Evolutionary conservation across 2,113 vertebrate species (phyloP), one percentile per base, ranked within the genome.

Genomic region (Candoia aspera): DNA sequence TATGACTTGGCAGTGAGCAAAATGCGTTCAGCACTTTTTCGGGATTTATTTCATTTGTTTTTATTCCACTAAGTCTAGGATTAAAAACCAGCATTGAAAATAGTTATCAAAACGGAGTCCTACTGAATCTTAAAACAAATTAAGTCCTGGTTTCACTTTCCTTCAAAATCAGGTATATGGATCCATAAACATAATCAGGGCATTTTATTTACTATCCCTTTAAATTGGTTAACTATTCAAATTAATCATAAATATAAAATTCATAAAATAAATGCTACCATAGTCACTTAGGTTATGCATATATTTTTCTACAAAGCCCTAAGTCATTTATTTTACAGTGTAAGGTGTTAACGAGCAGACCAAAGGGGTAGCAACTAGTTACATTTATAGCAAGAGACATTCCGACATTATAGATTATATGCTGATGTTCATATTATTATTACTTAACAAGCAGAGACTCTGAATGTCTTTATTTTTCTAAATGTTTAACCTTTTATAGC

Each of bases 401-500:
- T 49, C 49, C 6, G 49, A 49, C 49, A 8, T 49, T 49, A 49
- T 49, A 49, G 49, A 49, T 49, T 49, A 5, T 57, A 57, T 58
- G 15, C 57, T 58, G 57, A 58, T 58, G 15, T 58, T 58, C 17
- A 19, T 58, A 58, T 58, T 6, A 6, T 0, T 58, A 58, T 3
- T 58, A 58, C 6, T 79, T 33, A 84, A 84, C 79, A 84, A 29
- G 62, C 1, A 68, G 0, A 12, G 19, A 64, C 54, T 93, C 1
- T 2, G 24, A 84, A 79, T 79, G 17, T 79, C 11, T 79, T 79
- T 79, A 79, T 79, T 79, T 79, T 15, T n/a, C 33, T 79, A 79
- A 15, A 79, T 93, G 94, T 68, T 93, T 92, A 94, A 94, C 91
- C 93, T 95, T 95, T 92, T 0, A 1, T 60, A 0, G 2, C 60